These are phyloP conservation scores for Smutsia gigantea DNA, from an alignment of 2,797 vertebrate genomes.

Conservation along the genomic window DNA sequence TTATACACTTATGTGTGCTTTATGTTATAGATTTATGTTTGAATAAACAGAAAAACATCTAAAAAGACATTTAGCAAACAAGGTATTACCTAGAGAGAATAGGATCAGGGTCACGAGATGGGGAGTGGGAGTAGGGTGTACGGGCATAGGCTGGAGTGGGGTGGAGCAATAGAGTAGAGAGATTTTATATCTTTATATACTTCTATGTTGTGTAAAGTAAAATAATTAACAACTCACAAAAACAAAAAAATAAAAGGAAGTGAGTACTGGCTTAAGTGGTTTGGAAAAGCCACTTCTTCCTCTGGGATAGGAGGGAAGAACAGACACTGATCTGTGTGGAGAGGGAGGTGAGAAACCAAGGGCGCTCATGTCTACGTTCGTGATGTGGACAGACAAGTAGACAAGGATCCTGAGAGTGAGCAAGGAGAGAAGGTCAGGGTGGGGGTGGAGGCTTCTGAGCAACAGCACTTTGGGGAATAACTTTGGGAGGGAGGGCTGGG, in stretches of 20 bases:
- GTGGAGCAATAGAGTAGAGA: neutral
- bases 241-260: neutral
- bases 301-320: neutral
- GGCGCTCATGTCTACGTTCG: neutral
- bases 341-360: neutral
- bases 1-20: neutral
- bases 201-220: constrained; percentile 30
- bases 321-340: neutral
- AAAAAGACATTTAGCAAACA: constrained; percentile 29
- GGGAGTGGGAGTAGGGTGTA: neutral
- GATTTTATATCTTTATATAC: neutral
- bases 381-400: neutral
- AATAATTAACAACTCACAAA: constrained; percentile 44
- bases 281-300: constrained; percentile 39
- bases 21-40: neutral
- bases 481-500: neutral
- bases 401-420: neutral
- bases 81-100: neutral
- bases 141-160: neutral
- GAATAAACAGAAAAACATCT: neutral
- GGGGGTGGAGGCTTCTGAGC: neutral
- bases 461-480: neutral
- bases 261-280: neutral
- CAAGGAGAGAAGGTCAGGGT: neutral
- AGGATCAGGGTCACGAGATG: neutral